Evolutionary conservation across 2,888 invertebrate genomes (phyloP).

Genomic region (Apoda limacodes): DNA sequence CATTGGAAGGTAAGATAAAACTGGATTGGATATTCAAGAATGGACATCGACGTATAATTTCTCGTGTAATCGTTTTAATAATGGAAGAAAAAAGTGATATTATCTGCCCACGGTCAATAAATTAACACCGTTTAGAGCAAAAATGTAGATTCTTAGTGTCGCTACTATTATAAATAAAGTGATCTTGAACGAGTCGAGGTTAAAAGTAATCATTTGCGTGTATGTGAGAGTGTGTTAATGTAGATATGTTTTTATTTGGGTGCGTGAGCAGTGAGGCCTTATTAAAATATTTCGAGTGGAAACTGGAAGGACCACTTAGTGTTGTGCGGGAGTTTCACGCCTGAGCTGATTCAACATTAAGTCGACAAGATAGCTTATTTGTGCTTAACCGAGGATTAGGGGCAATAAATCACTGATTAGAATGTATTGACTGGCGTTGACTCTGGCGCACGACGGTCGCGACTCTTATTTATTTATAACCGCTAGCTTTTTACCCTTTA

Average conservation of each 20-base stretch:
- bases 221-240: no score
- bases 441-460: slow-evolving; percentile 45
- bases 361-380: slow-evolving; percentile 71
- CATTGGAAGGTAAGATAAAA: slow-evolving; percentile 19
- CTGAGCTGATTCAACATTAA: slow-evolving; percentile 68
- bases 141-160: slow-evolving; percentile 68
- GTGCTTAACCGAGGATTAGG: slow-evolving; percentile 67
- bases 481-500: slow-evolving; percentile 51
- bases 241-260: slow-evolving; percentile 67
- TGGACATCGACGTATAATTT: slow-evolving; percentile 65
- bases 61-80: slow-evolving; percentile 69
- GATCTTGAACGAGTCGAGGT: slow-evolving; percentile 39
- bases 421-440: slow-evolving; percentile 68
- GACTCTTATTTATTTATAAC: slow-evolving; percentile 49
- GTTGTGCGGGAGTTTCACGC: slow-evolving; percentile 70
- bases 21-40: slow-evolving; percentile 42
- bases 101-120: slow-evolving; percentile 70
- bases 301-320: slow-evolving; percentile 71
- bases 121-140: slow-evolving; percentile 71
- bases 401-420: slow-evolving; percentile 70
- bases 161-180: slow-evolving; percentile 67
- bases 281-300: slow-evolving; percentile 71
- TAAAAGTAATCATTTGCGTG: slow-evolving; percentile 45
- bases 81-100: slow-evolving; percentile 68
- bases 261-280: slow-evolving; percentile 68